Conservation (phyloP, 2,797 vertebrate species). For the Urosaurus nigricauda region DNA sequence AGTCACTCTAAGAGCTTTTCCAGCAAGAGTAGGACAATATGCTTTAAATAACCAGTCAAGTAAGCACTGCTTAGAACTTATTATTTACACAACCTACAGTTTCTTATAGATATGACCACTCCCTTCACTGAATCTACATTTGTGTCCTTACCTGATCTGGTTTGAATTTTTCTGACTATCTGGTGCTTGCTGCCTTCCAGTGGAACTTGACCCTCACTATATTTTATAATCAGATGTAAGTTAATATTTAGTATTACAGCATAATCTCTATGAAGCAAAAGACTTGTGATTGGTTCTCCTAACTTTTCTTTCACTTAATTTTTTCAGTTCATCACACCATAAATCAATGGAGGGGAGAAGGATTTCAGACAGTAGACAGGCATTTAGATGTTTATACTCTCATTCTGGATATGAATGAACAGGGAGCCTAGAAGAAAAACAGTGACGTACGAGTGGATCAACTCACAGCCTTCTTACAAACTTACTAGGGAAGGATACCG, state of each 20-base stretch:
- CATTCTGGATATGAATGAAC: not conserved
- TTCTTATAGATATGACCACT: not conserved
- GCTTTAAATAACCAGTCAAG: not conserved
- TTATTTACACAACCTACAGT: not conserved
- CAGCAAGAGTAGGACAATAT: not conserved
- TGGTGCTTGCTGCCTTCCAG: not conserved
- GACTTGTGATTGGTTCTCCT: not conserved
- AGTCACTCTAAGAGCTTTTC: not conserved
- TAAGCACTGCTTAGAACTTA: not conserved
- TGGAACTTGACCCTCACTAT: not conserved
- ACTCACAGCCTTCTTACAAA: not conserved
- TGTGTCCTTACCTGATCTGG: slow-evolving; percentile 16
- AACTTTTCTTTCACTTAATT: not conserved
- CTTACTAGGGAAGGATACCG: not conserved
- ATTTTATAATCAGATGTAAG: not conserved
- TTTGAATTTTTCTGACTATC: not conserved
- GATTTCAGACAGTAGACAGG: not conserved
- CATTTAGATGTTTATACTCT: not conserved
- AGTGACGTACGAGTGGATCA: not conserved
- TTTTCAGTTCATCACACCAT: not conserved
- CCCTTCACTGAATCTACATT: not conserved
- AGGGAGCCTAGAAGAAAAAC: not conserved
- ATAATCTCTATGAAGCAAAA: not conserved
- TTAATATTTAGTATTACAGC: slow-evolving; percentile 10
- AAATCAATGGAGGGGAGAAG: not conserved